Percentiles rank a stretch among this genome's conserved stretches.
These are phyloP conservation scores for Nothura maculosa DNA, from an alignment of 2,797 vertebrate genomes.

Conservation along the genomic window DNA sequence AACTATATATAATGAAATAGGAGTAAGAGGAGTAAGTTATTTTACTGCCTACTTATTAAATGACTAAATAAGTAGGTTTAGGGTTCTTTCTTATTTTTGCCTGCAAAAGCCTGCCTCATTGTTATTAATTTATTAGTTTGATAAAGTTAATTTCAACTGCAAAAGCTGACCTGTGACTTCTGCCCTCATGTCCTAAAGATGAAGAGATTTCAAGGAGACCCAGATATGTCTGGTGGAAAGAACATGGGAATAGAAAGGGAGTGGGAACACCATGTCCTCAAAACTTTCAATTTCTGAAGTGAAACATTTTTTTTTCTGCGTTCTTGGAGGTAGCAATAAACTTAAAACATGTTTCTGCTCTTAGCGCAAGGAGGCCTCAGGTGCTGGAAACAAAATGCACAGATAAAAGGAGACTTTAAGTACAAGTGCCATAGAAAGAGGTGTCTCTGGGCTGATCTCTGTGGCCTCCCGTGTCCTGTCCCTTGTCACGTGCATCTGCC, in stretches of 20 bases:
- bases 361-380: background rate
- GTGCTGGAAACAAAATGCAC: background rate
- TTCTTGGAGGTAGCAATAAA: background rate
- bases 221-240: background rate
- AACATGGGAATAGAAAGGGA: background rate
- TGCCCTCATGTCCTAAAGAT: background rate
- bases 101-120: background rate
- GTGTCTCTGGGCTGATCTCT: rapidly evolving
- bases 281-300: background rate
- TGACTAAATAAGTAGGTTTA: background rate
- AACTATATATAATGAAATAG: background rate
- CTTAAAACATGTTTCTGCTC: background rate
- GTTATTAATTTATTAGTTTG: background rate
- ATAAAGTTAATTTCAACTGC: background rate
- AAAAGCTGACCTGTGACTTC: background rate
- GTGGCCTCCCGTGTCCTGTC: background rate
- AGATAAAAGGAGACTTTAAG: background rate
- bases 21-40: background rate
- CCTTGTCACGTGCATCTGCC: background rate
- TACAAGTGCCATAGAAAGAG: background rate
- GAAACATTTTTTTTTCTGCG: background rate
- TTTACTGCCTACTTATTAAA: background rate
- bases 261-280: background rate
- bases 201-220: background rate
- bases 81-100: background rate